A percentile compares a stretch with the other conserved stretches of the same genome.
Evolutionary conservation across 2,113 vertebrate species (phyloP).

Genomic region (Aphelocoma coerulescens): DNA sequence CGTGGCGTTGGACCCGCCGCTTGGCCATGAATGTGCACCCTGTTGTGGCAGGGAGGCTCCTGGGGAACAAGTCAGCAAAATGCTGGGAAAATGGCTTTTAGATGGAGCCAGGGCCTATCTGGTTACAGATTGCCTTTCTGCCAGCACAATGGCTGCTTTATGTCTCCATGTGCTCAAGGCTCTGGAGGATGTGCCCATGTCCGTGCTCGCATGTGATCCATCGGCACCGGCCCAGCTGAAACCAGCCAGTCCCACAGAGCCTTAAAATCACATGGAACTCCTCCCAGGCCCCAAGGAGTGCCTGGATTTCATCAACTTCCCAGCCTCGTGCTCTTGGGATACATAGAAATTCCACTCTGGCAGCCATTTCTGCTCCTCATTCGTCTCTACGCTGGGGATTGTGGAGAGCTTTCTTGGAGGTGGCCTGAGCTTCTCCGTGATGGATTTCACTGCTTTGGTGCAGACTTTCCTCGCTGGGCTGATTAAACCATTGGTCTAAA

Average conservation of each 20-base stretch:
- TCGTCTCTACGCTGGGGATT: neutral
- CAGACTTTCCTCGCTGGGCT: neutral
- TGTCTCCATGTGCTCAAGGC: neutral
- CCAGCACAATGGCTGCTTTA: slow-evolving; percentile 43
- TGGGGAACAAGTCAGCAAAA: neutral
- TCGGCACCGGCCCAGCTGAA: neutral
- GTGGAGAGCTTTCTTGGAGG: neutral
- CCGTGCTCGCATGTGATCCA: neutral
- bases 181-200: neutral
- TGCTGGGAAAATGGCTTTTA: slow-evolving; percentile 25
- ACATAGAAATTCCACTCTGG: neutral
- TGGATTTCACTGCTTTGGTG: neutral
- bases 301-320: neutral
- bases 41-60: neutral
- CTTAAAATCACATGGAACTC: neutral
- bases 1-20: neutral
- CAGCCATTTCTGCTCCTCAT: neutral
- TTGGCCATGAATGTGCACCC: neutral
- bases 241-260: neutral
- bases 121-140: slow-evolving; percentile 46
- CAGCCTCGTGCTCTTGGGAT: neutral
- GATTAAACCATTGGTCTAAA: neutral
- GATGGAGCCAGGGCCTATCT: slow-evolving; percentile 25
- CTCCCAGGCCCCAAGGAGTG: neutral
- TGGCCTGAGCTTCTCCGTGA: neutral